A percentile compares a stretch with the other conserved stretches of the same genome.
phyloP scores from a whole-genome alignment of 1,140 invertebrate genomes.

The Drosophila eugracilis region DNA sequence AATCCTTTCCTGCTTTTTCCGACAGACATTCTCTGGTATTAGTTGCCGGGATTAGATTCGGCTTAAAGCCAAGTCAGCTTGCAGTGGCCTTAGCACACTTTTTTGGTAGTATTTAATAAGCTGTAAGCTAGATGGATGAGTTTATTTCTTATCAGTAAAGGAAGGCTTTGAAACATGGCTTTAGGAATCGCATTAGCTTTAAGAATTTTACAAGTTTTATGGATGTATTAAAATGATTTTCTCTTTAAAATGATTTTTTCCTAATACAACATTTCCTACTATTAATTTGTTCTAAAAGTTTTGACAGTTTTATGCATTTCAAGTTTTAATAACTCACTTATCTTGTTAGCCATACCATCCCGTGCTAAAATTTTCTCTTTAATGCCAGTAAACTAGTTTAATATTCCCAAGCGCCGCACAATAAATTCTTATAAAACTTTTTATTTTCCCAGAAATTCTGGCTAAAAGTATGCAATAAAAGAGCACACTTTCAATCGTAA shows the following conservation, averaged over 20 bases:
- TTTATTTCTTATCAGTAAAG: constrained; percentile 5
- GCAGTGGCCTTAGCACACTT: background rate
- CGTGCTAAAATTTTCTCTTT: too few relatives aligned
- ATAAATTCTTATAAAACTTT: background rate
- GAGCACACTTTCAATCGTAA: background rate
- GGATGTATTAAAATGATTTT: too few relatives aligned
- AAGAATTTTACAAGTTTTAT: background rate
- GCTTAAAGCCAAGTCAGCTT: constrained; percentile 27
- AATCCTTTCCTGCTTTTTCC: constrained; percentile 28
- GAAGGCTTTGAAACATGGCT: background rate
- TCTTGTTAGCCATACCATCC: background rate
- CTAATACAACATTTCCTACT: too few relatives aligned
- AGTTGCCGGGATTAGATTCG: constrained; percentile 25
- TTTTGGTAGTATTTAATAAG: constrained; percentile 22
- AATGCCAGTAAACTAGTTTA: background rate
- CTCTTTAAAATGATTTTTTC: too few relatives aligned
- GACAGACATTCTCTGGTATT: constrained; percentile 30
- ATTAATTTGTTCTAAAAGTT: too few relatives aligned
- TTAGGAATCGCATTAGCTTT: background rate
- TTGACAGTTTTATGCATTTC: background rate
- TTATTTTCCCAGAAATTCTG: background rate
- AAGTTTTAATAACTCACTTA: too few relatives aligned
- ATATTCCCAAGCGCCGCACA: too few relatives aligned
- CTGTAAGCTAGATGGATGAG: constrained; percentile 28
- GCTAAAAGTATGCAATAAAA: background rate